A percentile compares a stretch with the other conserved stretches of the same genome.
phyloP scores from a whole-genome alignment of 2,113 vertebrate genomes.

The Tragulus kanchil region DNA sequence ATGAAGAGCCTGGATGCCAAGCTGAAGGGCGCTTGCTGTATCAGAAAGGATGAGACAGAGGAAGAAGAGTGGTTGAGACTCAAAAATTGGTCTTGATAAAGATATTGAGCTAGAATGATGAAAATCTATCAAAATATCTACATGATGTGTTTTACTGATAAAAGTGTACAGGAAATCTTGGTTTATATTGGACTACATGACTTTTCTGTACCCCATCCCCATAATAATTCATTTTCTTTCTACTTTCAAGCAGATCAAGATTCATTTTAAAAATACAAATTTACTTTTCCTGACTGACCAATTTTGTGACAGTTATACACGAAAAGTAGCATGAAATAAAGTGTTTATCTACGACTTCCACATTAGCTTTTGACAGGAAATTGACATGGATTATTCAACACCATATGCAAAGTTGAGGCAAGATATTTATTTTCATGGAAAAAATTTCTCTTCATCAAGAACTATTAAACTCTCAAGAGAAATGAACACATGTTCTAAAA shows the following conservation, averaged over 20 bases:
- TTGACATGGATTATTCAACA: not conserved
- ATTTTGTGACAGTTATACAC: not conserved
- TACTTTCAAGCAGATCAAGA: not conserved
- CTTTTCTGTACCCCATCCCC: not conserved
- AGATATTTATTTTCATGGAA: slow-evolving; percentile 17
- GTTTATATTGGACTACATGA: not conserved
- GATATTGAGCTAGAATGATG: not conserved
- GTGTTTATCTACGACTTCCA: not conserved
- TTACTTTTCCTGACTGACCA: not conserved
- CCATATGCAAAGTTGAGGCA: not conserved
- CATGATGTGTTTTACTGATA: not conserved
- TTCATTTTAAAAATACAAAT: slow-evolving; percentile 22
- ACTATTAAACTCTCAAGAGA: not conserved
- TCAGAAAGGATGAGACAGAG: not conserved
- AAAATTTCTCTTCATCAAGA: slow-evolving; percentile 18
- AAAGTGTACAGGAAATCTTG: not conserved
- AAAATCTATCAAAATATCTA: not conserved
- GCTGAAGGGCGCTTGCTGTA: not conserved
- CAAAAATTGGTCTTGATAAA: not conserved
- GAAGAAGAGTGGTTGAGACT: not conserved
- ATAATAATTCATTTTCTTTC: not conserved
- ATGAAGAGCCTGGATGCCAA: not conserved
- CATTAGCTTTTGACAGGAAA: slow-evolving; percentile 17
- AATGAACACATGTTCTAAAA: slow-evolving; percentile 24
- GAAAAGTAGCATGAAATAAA: not conserved